Conservation (phyloP, 2,888 invertebrate genomes). For the Lithophane semibrunnea region DNA sequence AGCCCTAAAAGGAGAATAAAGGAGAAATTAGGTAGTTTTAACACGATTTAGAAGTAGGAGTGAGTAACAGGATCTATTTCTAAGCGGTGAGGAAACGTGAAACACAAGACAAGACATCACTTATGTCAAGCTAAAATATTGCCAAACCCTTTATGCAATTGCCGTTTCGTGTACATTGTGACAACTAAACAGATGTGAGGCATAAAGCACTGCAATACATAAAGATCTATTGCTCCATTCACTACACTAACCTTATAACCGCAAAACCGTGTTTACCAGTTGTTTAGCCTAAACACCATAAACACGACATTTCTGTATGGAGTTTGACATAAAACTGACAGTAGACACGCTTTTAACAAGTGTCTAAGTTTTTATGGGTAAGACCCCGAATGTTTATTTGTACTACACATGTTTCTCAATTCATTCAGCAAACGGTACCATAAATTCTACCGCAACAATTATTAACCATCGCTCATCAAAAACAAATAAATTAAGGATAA, state of each 20-base stretch:
- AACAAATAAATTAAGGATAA: constrained; percentile 23
- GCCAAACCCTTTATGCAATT: constrained; percentile 16
- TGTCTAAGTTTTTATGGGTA: too few species aligned
- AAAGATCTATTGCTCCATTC: constrained; percentile 29
- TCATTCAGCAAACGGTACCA: constrained; percentile 33
- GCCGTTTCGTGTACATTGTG: constrained; percentile 34
- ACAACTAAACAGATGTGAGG: constrained; percentile 21
- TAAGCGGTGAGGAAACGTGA: background rate
- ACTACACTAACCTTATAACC: background rate
- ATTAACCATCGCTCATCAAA: constrained; percentile 13
- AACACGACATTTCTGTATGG: too few species aligned
- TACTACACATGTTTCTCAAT: background rate
- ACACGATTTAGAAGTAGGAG: background rate
- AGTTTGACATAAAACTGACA: too few species aligned
- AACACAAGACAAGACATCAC: background rate
- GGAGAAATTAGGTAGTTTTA: background rate
- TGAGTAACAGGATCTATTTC: background rate
- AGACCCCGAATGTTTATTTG: too few species aligned
- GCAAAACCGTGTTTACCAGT: too few species aligned
- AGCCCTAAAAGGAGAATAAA: background rate
- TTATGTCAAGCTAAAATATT: constrained; percentile 1
- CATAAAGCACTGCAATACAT: constrained; percentile 15
- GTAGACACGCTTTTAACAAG: too few species aligned
- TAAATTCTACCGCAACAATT: background rate
- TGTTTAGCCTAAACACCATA: too few species aligned